A percentile compares a stretch with the other conserved stretches of the same genome.
Conservation (phyloP, 2,888 invertebrate genomes). For the Stenichneumon culpator region DNA sequence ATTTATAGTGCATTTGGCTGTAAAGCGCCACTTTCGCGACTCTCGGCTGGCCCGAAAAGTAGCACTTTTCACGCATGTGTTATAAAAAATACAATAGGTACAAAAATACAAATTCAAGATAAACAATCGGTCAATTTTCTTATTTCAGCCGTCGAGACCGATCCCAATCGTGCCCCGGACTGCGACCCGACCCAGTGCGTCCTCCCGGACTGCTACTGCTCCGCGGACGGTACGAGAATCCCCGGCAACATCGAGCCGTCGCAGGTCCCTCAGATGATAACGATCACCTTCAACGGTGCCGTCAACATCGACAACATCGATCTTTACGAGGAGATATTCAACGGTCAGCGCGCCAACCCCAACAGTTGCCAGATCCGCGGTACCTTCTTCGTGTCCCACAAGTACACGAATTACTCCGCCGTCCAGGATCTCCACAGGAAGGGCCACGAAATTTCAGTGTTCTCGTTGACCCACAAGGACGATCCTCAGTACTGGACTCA, state of each 20-base stretch:
- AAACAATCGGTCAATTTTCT: neutral
- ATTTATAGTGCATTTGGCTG: too few relatives aligned
- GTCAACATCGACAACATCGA: slow-evolving; percentile 97
- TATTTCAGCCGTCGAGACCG: slow-evolving; percentile 93
- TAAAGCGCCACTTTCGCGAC: too few relatives aligned
- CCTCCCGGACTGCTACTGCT: slow-evolving; percentile 97
- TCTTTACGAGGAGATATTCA: slow-evolving; percentile 95
- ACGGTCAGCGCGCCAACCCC: slow-evolving; percentile 93
- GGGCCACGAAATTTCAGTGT: slow-evolving; percentile 96
- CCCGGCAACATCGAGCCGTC: slow-evolving; percentile 93
- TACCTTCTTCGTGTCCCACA: slow-evolving; percentile 96
- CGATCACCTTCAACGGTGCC: slow-evolving; percentile 96
- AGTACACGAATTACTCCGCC: slow-evolving; percentile 96
- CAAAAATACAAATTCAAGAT: neutral
- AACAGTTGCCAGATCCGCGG: slow-evolving; percentile 96
- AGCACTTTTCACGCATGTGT: too few relatives aligned
- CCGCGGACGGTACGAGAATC: slow-evolving; percentile 95
- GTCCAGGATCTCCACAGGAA: slow-evolving; percentile 95
- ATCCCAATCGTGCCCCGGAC: slow-evolving; percentile 96
- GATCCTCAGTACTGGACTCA: slow-evolving; percentile 96
- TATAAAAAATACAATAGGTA: too few relatives aligned
- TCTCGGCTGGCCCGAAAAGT: too few relatives aligned
- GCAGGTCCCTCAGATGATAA: slow-evolving; percentile 97
- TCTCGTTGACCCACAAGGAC: slow-evolving; percentile 96
- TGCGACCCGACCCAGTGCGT: slow-evolving; percentile 96